These are phyloP conservation scores for Clupea harengus DNA, from an alignment of 2,113 vertebrate species.

Conservation along the genomic window DNA sequence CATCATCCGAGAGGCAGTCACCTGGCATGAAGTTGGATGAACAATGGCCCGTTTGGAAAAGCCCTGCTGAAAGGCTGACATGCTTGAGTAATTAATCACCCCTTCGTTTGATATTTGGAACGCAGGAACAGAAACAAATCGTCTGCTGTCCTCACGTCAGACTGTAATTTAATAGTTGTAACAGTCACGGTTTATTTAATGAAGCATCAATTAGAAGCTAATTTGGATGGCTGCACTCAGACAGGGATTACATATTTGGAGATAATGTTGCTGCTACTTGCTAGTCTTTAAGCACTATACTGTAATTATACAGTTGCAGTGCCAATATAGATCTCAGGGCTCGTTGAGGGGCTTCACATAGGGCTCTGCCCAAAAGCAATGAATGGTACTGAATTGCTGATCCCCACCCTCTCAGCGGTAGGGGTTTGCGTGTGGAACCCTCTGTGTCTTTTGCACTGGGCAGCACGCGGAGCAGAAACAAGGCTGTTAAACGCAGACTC, in stretches of 20 bases:
- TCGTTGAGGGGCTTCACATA: neutral
- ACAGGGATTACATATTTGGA: slow-evolving; percentile 26
- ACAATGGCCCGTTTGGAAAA: slow-evolving; percentile 45
- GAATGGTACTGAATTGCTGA: neutral
- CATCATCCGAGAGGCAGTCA: slow-evolving; percentile 39
- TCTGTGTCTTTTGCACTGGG: neutral
- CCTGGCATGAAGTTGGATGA: slow-evolving; percentile 39
- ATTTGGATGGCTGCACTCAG: slow-evolving; percentile 31
- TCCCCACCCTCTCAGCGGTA: neutral
- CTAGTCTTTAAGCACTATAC: neutral
- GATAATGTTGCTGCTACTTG: neutral
- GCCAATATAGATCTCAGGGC: neutral
- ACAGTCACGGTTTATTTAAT: slow-evolving; percentile 50
- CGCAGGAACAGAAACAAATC: slow-evolving; percentile 49
- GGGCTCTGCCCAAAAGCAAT: neutral
- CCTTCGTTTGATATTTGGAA: slow-evolving; percentile 32
- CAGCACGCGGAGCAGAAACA: neutral
- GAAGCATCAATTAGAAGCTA: slow-evolving; percentile 42
- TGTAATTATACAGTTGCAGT: neutral
- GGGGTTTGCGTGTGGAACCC: neutral
- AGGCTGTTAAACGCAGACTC: neutral
- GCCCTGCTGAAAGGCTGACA: slow-evolving; percentile 22
- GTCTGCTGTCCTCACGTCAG: slow-evolving; percentile 46
- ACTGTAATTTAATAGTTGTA: slow-evolving; percentile 42
- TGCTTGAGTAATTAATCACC: slow-evolving; percentile 51